phyloP scores from a whole-genome alignment of 2,797 vertebrate species.

The Pseudochromis fuscus region DNA sequence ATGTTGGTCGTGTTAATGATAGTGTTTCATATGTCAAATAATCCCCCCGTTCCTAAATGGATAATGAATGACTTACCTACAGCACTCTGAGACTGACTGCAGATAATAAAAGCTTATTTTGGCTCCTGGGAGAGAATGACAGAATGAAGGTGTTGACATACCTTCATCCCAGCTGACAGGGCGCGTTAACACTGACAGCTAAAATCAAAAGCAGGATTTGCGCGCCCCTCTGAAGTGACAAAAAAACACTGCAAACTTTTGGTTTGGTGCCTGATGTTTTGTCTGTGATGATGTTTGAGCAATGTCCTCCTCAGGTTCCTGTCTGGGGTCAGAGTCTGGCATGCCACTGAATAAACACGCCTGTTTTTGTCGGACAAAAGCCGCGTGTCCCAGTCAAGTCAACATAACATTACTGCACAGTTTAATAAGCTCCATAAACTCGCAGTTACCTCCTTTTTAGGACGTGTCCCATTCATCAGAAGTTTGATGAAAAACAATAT shows the following conservation, averaged over 20 bases:
- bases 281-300: slow-evolving; percentile 63
- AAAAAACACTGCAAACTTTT: slow-evolving; percentile 44
- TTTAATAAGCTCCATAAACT: slow-evolving; percentile 67
- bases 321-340: slow-evolving; percentile 75
- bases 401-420: slow-evolving; percentile 54
- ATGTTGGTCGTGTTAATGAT: slow-evolving; percentile 28
- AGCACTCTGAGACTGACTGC: slow-evolving; percentile 37
- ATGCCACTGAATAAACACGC: slow-evolving; percentile 64
- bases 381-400: slow-evolving; percentile 49
- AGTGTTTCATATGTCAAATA: slow-evolving; percentile 34
- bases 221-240: slow-evolving; percentile 47
- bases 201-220: slow-evolving; percentile 61
- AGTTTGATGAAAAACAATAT: not conserved
- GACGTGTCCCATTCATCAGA: slow-evolving; percentile 13
- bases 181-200: slow-evolving; percentile 48
- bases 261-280: slow-evolving; percentile 67
- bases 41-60: slow-evolving; percentile 24
- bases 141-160: slow-evolving; percentile 52
- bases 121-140: slow-evolving; percentile 24
- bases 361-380: slow-evolving; percentile 72
- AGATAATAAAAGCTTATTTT: slow-evolving; percentile 67
- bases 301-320: slow-evolving; percentile 67
- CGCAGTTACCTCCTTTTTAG: slow-evolving; percentile 28
- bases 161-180: slow-evolving; percentile 64
- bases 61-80: slow-evolving; percentile 65